These are phyloP conservation scores for Macrobrachium nipponense DNA, from an alignment of 1,140 invertebrate species.

Conservation along the genomic window DNA sequence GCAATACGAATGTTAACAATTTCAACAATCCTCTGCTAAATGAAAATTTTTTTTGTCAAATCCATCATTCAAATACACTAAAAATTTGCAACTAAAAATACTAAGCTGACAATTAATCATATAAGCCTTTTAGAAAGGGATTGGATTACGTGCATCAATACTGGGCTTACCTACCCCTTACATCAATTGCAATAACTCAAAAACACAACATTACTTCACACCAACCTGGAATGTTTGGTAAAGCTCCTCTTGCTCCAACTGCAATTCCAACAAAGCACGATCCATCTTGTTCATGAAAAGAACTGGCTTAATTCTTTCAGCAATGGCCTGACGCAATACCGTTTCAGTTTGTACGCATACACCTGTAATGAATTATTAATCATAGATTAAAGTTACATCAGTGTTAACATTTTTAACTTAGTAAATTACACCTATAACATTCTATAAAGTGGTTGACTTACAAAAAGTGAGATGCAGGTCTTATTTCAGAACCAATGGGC, in stretches of 20 bases:
- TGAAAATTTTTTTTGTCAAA: background rate
- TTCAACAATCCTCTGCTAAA: constrained; percentile 92
- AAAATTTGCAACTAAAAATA: background rate
- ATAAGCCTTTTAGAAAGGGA: too few species aligned
- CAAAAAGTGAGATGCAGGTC: too few species aligned
- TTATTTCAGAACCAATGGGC: too few species aligned
- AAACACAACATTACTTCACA: background rate
- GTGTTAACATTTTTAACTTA: too few species aligned
- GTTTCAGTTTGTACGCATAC: constrained; percentile 99
- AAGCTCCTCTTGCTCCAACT: constrained; percentile 94
- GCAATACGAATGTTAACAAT: constrained; percentile 99
- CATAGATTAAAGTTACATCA: too few species aligned
- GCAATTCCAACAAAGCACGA: constrained; percentile 93
- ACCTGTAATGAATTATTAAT: constrained; percentile 75
- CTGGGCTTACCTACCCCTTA: too few species aligned
- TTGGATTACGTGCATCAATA: too few species aligned
- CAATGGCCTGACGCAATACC: constrained; percentile 98
- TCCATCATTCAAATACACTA: background rate
- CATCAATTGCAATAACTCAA: background rate
- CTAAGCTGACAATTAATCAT: too few species aligned
- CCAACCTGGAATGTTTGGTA: constrained; percentile 93
- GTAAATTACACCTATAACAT: too few species aligned
- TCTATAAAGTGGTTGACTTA: too few species aligned
- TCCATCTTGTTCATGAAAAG: constrained; percentile 99
- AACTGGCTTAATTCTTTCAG: constrained; percentile 98